A percentile compares a stretch with the other conserved stretches of the same genome.
Evolutionary conservation across 1,140 invertebrate genomes (phyloP).

Genomic region (Protaetia brevitarsis): DNA sequence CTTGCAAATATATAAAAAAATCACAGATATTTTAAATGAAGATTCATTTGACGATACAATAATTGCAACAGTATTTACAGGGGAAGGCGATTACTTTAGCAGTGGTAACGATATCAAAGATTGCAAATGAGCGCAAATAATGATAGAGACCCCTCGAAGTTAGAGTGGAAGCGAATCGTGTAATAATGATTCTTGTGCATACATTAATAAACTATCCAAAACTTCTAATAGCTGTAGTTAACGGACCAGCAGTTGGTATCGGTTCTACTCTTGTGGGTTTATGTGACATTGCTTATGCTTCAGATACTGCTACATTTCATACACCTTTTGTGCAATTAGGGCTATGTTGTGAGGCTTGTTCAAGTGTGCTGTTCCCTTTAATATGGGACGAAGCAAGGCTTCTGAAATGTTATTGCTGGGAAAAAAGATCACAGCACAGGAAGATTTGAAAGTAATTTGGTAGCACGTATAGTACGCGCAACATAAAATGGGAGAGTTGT

Average conservation of each 20-base stretch:
- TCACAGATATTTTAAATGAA: conserved; percentile 63
- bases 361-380: conserved; percentile 76
- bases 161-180: conserved; percentile 6
- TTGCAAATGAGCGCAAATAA: conserved; percentile 30
- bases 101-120: conserved; percentile 82
- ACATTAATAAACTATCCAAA: conserved; percentile 87
- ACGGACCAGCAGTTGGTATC: conserved; percentile 93
- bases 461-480: conserved; percentile 41
- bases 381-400: conserved; percentile 79
- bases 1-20: conserved; percentile 64
- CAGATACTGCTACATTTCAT: conserved; percentile 77
- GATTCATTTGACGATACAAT: conserved; percentile 64
- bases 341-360: conserved; percentile 80
- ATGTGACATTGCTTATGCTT: conserved; percentile 87
- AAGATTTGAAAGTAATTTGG: conserved; percentile 39
- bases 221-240: conserved; percentile 81
- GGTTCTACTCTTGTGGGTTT: conserved; percentile 77
- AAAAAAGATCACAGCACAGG: conserved; percentile 68
- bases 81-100: conserved; percentile 74
- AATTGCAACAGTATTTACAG: conserved; percentile 68
- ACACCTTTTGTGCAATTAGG: conserved; percentile 82
- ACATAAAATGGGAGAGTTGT: conserved; percentile 34
- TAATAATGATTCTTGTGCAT: conserved; percentile 61
- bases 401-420: conserved; percentile 78
- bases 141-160: conserved; percentile 15